Percentiles rank a stretch among this genome's conserved stretches.
phyloP scores from a whole-genome alignment of 2,888 invertebrate species.

The Agapostemon virescens region DNA sequence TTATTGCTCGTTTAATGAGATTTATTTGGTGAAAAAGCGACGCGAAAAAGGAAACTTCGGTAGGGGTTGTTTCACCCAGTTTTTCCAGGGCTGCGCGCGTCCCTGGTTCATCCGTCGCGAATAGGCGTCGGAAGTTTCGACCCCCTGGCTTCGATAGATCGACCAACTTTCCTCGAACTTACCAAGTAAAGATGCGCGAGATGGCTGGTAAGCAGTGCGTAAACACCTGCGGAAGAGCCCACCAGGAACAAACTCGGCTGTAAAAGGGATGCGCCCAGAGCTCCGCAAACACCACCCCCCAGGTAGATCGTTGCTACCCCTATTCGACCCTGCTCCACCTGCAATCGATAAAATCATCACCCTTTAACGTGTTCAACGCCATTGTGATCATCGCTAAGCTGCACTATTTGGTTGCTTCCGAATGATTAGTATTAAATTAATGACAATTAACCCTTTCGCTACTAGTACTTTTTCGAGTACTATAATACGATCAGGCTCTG shows the following conservation, averaged over 20 bases:
- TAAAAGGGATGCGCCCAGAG: conserved; percentile 88
- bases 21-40: neutral
- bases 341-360: conserved; percentile 30
- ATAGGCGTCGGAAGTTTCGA: conserved; percentile 2
- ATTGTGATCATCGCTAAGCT: too few relatives aligned
- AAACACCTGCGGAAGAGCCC: conserved; percentile 95
- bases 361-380: too few relatives aligned
- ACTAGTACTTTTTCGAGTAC: too few relatives aligned
- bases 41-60: conserved; percentile 1
- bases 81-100: neutral
- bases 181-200: conserved; percentile 91
- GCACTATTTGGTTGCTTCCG: too few relatives aligned
- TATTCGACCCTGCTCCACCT: conserved; percentile 88
- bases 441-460: too few relatives aligned
- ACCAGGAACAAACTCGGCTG: conserved; percentile 89
- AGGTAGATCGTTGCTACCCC: conserved; percentile 87
- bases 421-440: too few relatives aligned
- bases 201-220: conserved; percentile 92
- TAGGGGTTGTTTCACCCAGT: conserved; percentile 19
- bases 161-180: conserved; percentile 65
- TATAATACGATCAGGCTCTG: too few relatives aligned
- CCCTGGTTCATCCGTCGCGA: neutral
- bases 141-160: conserved; percentile 4
- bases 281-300: conserved; percentile 88
- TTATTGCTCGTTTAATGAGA: conserved; percentile 20